Evolutionary conservation across 2,888 invertebrate species (phyloP).

Genomic region (Amiota minor): DNA sequence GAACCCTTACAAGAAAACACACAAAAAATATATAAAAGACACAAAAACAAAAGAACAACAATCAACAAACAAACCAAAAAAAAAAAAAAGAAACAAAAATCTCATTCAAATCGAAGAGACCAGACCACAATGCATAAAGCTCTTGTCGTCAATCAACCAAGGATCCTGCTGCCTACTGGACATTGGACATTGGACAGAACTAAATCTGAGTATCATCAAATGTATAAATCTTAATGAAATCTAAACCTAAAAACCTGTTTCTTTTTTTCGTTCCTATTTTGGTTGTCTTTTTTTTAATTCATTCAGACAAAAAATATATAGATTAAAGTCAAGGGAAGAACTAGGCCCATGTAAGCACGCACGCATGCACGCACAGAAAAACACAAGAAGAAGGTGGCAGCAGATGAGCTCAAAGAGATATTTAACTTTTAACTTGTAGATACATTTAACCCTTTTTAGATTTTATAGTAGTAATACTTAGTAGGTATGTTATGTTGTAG

Average conservation of each 20-base stretch:
- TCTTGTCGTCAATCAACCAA: slow-evolving; percentile 23
- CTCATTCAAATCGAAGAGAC: background rate
- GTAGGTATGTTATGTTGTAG: background rate
- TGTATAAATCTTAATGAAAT: slow-evolving; percentile 28
- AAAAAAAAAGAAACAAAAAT: background rate
- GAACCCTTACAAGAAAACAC: slow-evolving; percentile 3
- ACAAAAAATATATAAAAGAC: background rate
- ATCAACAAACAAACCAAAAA: background rate
- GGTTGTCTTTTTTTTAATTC: background rate
- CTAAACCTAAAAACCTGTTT: slow-evolving; percentile 27
- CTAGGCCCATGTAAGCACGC: background rate
- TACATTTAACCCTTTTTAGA: background rate
- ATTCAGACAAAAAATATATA: slow-evolving; percentile 18
- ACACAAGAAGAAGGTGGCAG: too few species aligned
- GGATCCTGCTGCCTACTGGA: slow-evolving; percentile 13
- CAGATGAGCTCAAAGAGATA: background rate
- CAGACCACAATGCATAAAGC: slow-evolving; percentile 18
- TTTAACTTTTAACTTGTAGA: background rate
- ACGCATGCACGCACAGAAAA: slow-evolving; percentile 7
- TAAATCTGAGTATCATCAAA: background rate
- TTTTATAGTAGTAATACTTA: background rate
- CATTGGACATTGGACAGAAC: background rate
- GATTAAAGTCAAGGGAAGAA: too few species aligned
- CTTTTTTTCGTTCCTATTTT: too few species aligned
- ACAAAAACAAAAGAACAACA: background rate